Conservation (phyloP, 1,140 invertebrate genomes). For the Plutomurus gul region DNA sequence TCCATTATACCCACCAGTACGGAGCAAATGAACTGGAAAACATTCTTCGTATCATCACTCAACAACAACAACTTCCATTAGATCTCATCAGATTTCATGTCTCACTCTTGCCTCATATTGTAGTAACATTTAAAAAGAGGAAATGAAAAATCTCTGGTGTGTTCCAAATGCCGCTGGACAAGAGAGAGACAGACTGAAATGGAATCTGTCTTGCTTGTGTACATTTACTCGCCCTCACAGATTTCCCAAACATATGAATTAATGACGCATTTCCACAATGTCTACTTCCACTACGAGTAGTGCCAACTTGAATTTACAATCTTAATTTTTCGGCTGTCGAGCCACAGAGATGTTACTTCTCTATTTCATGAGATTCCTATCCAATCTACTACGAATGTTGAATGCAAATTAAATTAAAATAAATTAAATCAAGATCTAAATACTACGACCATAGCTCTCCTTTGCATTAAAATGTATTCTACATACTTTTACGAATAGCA, state of each 20-base stretch:
- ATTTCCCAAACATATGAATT: not conserved
- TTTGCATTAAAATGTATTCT: not conserved
- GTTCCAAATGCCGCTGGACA: not conserved
- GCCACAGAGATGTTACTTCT: conserved; percentile 4
- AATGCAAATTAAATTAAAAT: conserved; percentile 6
- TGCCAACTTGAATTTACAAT: conserved; percentile 14
- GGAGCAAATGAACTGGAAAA: not conserved
- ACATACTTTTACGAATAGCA: not conserved
- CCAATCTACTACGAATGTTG: conserved; percentile 8
- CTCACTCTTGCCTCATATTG: not conserved
- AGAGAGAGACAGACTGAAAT: not conserved
- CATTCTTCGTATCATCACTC: not conserved
- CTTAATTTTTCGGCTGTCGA: not conserved
- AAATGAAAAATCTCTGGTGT: not conserved
- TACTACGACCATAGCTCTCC: not conserved
- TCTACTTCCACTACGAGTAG: no score
- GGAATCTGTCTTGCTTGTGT: not conserved
- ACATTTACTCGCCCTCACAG: not conserved
- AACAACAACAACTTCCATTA: not conserved
- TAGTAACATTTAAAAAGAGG: not conserved
- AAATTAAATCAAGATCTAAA: conserved; percentile 6
- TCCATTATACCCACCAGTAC: not conserved
- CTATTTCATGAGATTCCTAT: not conserved
- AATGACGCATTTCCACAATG: not conserved
- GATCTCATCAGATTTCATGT: not conserved